Evolutionary conservation across 2,888 invertebrate species (phyloP), one percentile per base, ranked within the genome.

Genomic region (Lasiommata megera): DNA sequence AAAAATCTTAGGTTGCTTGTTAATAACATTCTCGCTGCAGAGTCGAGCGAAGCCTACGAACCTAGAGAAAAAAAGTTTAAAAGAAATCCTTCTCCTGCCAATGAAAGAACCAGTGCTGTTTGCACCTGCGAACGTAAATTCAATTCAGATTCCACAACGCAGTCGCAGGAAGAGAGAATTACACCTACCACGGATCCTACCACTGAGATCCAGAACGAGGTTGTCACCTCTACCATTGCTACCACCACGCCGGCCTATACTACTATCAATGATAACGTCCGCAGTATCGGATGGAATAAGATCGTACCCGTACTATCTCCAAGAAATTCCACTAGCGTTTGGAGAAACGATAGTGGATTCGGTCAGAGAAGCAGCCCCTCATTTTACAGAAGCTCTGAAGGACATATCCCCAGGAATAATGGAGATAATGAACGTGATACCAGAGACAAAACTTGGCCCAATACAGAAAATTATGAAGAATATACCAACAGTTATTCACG

Each of bases 321-420:
- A 88, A 80, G 89, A 90, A 76, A 89, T 90, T 68, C 90, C 90
- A 23, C 67, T 88, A 68, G 88, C 89, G 6, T 72, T 90, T 44
- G 82, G 88, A 60, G 90, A 90, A 68, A 86, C 88, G 0, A 86
- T 90, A 59, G 79, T 88, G 80, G 86, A 88, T 17, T 82, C 89
- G 38, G 80, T 90, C 64, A 81, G 82, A 68, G 89, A 87, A 75
- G 82, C 84, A 14, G 86, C 89, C 1, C 90, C 90, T 9, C 90
- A 88, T 65, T 77, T 90, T 60, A 88, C 90, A 31, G 85, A 79
- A 71, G 84, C 90, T 0, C 64, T 90, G 68, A 86, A 77, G 61
- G 89, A 89, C 56, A 85, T 90, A 69, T 86, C 90, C 37, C 90
- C 90, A 17, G 88, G 89, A 37, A 83, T 90, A 51, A 80, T 84